Evolutionary conservation across 1,140 invertebrate species (phyloP), one percentile per base, ranked within the genome.

Genomic region (Diorhabda carinulata): DNA sequence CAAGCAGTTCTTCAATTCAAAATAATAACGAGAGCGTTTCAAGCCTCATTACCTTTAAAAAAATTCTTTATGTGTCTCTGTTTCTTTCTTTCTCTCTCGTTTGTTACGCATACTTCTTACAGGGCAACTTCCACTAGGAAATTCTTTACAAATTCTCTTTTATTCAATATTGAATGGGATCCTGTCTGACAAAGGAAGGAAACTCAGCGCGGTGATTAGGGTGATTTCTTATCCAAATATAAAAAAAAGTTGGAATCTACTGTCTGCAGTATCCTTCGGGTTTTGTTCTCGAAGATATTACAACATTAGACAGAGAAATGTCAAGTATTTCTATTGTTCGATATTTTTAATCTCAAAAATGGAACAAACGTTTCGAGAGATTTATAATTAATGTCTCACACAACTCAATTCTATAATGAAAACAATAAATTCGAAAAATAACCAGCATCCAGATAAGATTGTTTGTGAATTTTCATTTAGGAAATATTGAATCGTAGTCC

Each of bases 31-130:
- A 69, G 61, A 69, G 68, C 67, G 69, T 72, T 69, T 72, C 66
- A 69, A 67, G 68, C 64, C 67, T 69, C 71, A 72, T 72, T 72
- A 72, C 67, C 67, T 69, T 69, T 64, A 64, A 64, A 72, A 72
- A 72, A 72, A 69, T 69, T 63, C 67, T 57, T 59, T 61, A 66
- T 59, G 64, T 64, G 63, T 72, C 60, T 72, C 58, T 64, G 44
- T 69, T 67, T 64, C 58, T 69, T 25, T 25, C 25, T 25, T 25
- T 25, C 25, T 25, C 25, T 25, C 25, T 25, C 25, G 25, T 25
- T 72, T 72, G 71, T 72, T 72, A 72, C 67, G 71, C 71, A 62
- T 64, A 67, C 71, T 69, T 67, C 44, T 72, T 64, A 66, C 63
- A 67, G 59, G 71, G 57, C 71, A 64, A 69, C 68, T 63, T 72